Percentiles rank a stretch among this genome's conserved stretches.
These are phyloP conservation scores for Akabosia matsudoensis DNA, from an alignment of 1,140 invertebrate species.

Conservation along the genomic window DNA sequence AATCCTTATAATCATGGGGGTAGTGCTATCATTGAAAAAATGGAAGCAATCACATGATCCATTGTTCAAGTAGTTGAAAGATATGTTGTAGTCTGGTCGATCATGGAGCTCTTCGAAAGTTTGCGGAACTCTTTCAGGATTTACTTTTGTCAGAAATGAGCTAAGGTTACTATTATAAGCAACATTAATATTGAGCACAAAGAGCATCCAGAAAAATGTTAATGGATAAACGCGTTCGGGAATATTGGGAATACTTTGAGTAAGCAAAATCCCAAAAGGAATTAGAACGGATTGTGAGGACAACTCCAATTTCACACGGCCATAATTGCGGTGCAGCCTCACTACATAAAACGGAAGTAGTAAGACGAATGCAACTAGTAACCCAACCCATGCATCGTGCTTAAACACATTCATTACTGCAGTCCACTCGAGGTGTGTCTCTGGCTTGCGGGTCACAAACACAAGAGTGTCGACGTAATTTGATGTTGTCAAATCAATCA, in stretches of 20 bases:
- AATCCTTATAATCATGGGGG: slow-evolving; percentile 20
- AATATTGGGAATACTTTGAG: slow-evolving; percentile 30
- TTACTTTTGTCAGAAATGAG: slow-evolving; percentile 23
- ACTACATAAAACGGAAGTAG: slow-evolving; percentile 24
- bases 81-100: slow-evolving; percentile 32
- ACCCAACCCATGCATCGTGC: slow-evolving; percentile 11
- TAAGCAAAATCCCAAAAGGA: slow-evolving; percentile 29
- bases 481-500: slow-evolving; percentile 37
- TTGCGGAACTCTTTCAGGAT: slow-evolving; percentile 16
- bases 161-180: slow-evolving; percentile 36
- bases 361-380: slow-evolving; percentile 7
- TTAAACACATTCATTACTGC: slow-evolving; percentile 33
- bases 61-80: slow-evolving; percentile 34
- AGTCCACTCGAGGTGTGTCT: slow-evolving; percentile 30
- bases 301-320: not conserved
- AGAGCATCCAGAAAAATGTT: slow-evolving; percentile 37
- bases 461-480: slow-evolving; percentile 33
- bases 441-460: slow-evolving; percentile 30
- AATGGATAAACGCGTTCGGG: slow-evolving; percentile 29
- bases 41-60: slow-evolving; percentile 32
- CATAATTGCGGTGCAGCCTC: too few species aligned
- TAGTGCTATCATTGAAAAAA: slow-evolving; percentile 31
- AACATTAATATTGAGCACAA: slow-evolving; percentile 27
- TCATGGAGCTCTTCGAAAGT: slow-evolving; percentile 21
- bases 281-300: slow-evolving; percentile 6